Base-by-base conservation (phyloP, 1,140 invertebrate species). In the Trachelipus rathkii region DNA sequence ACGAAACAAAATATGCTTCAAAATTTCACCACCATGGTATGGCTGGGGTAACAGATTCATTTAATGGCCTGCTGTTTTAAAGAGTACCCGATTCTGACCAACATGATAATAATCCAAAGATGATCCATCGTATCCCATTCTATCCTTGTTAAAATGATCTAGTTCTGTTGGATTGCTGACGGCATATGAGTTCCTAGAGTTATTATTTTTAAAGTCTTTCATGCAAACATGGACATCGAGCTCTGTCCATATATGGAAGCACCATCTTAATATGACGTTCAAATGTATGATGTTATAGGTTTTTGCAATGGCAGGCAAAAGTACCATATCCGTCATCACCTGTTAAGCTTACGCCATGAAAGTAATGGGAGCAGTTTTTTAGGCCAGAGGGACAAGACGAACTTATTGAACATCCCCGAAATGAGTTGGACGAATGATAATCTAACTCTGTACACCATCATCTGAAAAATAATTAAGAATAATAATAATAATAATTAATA, bases 251-350 rank as follows among this genome's bases (percentile, higher is more conserved):
- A 53, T 74, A 77, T 21, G 78, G 77, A 46, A 79, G 80, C 21
- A 81, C 80, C 80, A 81, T 81, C 45, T 78, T 72, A 10, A 81
- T 77, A 50, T 81, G 80, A 15, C 80, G 71, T 81, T 81, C 6
- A 81, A 71, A 53, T 81, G 69, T 81, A 81, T 33, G 80, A 81
- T 10, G 80, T 81, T 53, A 81, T 81, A 15, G 80, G 77, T 81
- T 81, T 44, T 81, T 77, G 71, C 80, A 81, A 68, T 78, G 68
- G 77, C n/a, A 4, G 80, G 69, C 77, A n/a, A 81, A 24, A 77
- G 76, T 33, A 81, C n/a, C 80, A 71, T 81, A 81, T 9, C 80
- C 77, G 43, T 81, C 80, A 45, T 75, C 73, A 44, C 60, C 21
- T 2, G 60, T 19, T 19, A 74, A n/a, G 6, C 44, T 43, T 11